These are phyloP conservation scores for Saccostrea cuccullata DNA, from an alignment of 1,140 invertebrate species.

Conservation along the genomic window DNA sequence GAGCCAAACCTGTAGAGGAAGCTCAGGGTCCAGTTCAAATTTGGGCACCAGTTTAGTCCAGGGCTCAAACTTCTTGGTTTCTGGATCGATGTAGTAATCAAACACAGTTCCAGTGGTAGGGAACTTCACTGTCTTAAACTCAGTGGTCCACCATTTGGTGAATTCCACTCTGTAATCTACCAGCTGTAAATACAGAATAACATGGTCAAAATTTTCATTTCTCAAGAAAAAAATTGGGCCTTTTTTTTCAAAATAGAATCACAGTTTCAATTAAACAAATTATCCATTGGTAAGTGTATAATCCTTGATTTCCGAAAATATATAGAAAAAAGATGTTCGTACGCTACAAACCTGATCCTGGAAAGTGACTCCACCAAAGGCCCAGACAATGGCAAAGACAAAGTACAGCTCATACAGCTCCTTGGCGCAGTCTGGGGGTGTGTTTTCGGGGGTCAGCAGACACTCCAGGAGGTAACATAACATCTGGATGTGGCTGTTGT, in stretches of 20 bases:
- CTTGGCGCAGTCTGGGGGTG: constrained; percentile 91
- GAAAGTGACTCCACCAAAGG: constrained; percentile 96
- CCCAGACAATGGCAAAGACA: constrained; percentile 97
- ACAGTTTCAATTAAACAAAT: too few species aligned
- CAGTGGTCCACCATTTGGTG: constrained; percentile 97
- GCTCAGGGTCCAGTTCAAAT: constrained; percentile 94
- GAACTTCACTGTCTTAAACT: constrained; percentile 97
- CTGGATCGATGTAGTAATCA: constrained; percentile 94
- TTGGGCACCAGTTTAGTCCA: constrained; percentile 93
- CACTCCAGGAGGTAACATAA: constrained; percentile 93
- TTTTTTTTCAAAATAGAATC: too few species aligned
- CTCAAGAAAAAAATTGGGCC: too few species aligned
- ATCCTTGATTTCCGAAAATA: neutral
- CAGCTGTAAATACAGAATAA: constrained; percentile 76
- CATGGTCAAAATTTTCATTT: too few species aligned
- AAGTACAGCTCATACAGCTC: constrained; percentile 98
- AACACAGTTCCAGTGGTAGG: constrained; percentile 90
- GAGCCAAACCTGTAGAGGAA: constrained; percentile 89
- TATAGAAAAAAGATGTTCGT: neutral
- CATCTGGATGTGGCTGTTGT: constrained; percentile 96
- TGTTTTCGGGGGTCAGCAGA: constrained; percentile 90
- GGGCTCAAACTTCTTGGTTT: constrained; percentile 91
- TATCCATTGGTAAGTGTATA: too few species aligned
- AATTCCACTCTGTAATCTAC: constrained; percentile 95
- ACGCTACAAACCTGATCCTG: constrained; percentile 88